A percentile compares a stretch with the other conserved stretches of the same genome.
Conservation (phyloP, 2,113 vertebrate species). For the Sterna hirundo region DNA sequence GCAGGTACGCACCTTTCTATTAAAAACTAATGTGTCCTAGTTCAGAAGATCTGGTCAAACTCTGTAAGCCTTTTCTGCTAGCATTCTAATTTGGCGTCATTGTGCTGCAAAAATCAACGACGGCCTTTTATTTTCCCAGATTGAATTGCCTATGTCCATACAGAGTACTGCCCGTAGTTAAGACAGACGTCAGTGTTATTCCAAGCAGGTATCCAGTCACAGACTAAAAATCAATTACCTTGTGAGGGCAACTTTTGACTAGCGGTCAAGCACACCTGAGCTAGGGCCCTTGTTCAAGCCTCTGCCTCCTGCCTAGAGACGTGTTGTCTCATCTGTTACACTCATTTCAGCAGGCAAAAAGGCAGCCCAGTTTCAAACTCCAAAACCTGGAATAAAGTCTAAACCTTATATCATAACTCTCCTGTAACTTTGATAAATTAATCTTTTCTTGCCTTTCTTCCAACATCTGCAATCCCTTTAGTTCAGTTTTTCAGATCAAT, state of each 20-base stretch:
- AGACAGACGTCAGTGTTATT: neutral
- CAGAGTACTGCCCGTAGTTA: neutral
- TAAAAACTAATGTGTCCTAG: neutral
- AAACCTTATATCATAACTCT: neutral
- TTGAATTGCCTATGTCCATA: neutral
- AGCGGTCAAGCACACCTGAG: neutral
- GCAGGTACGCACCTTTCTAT: neutral
- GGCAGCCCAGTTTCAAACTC: neutral
- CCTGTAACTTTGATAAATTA: neutral
- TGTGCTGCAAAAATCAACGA: neutral
- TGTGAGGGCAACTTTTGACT: neutral
- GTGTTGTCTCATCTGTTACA: neutral
- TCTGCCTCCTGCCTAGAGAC: neutral
- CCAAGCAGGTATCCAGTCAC: neutral
- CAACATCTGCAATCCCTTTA: neutral
- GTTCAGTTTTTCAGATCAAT: neutral
- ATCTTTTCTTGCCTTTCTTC: neutral
- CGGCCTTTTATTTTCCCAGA: neutral
- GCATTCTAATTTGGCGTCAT: neutral
- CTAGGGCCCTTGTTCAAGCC: neutral
- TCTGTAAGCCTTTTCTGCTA: neutral
- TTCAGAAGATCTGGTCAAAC: neutral
- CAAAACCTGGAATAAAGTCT: neutral
- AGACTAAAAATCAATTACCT: neutral
- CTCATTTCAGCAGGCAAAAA: neutral